Conservation (phyloP, 2,797 vertebrate genomes). For the Acipenser ruthenus region DNA sequence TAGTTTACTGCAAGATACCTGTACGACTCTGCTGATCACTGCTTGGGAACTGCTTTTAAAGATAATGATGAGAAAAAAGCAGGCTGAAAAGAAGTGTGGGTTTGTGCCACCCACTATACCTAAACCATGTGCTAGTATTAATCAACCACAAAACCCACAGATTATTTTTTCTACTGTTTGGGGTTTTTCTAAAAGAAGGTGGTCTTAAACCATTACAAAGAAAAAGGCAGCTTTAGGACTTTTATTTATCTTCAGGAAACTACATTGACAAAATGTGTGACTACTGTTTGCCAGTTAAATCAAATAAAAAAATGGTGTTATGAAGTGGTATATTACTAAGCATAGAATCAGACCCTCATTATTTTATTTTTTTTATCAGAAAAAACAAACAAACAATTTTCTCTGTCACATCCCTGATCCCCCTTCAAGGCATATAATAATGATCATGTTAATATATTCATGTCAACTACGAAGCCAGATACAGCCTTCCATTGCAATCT, state of each 20-base stretch:
- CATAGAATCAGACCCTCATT: not conserved
- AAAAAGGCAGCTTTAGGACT: too few species aligned
- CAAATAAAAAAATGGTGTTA: too few species aligned
- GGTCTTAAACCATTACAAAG: not conserved
- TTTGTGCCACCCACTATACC: not conserved
- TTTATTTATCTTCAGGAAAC: too few species aligned
- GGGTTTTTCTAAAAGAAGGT: not conserved
- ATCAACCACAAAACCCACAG: not conserved
- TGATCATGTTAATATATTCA: not conserved
- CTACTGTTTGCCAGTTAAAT: too few species aligned
- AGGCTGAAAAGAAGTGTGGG: not conserved
- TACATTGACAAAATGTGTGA: too few species aligned
- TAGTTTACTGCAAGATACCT: conserved; percentile 20
- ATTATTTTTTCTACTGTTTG: not conserved
- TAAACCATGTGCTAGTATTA: not conserved
- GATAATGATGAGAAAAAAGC: conserved; percentile 7
- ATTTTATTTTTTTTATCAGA: too few species aligned
- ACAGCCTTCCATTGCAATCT: not conserved
- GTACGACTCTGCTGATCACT: conserved; percentile 19
- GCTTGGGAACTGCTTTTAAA: conserved; percentile 15
- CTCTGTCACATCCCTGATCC: not conserved
- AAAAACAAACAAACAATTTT: not conserved
- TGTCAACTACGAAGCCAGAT: not conserved
- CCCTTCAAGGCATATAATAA: not conserved
- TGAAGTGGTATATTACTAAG: not conserved